These are phyloP conservation scores for Mobula birostris DNA, from an alignment of 2,113 vertebrate species.

Conservation along the genomic window DNA sequence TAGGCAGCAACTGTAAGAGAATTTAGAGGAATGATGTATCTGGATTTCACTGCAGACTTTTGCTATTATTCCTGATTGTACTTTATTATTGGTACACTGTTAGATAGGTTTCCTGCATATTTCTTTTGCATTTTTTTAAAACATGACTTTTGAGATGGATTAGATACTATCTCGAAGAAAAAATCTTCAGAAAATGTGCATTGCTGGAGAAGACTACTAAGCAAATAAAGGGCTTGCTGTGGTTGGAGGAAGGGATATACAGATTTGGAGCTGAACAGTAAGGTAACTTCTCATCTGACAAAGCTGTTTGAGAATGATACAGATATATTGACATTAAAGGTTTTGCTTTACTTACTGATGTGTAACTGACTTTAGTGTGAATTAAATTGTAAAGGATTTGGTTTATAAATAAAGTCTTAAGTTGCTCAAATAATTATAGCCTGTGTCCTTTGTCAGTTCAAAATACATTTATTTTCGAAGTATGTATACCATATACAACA, in stretches of 20 bases:
- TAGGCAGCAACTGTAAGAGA: neutral
- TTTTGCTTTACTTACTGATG: neutral
- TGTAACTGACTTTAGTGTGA: slow-evolving; percentile 27
- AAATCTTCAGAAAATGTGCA: slow-evolving; percentile 36
- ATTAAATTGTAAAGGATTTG: slow-evolving; percentile 30
- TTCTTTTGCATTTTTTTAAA: slow-evolving; percentile 33
- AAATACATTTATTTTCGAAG: too few relatives aligned
- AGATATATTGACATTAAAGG: neutral
- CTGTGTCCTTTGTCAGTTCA: neutral
- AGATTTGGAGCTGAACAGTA: slow-evolving; percentile 35
- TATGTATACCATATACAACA: too few relatives aligned
- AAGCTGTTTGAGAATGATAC: slow-evolving; percentile 30
- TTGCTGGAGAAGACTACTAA: slow-evolving; percentile 34
- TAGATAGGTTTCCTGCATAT: slow-evolving; percentile 31
- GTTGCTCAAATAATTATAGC: neutral
- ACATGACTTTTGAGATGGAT: slow-evolving; percentile 35
- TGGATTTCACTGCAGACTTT: slow-evolving; percentile 22
- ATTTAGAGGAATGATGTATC: neutral
- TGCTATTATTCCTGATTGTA: slow-evolving; percentile 11
- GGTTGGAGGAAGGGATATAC: slow-evolving; percentile 35
- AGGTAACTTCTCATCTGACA: slow-evolving; percentile 35
- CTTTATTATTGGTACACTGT: neutral
- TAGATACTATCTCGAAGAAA: slow-evolving; percentile 35
- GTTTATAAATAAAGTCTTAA: slow-evolving; percentile 32
- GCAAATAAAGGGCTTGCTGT: slow-evolving; percentile 33